Evolutionary conservation across 2,113 vertebrate genomes (phyloP).

Genomic region (Mesoclemmys tuberculata): DNA sequence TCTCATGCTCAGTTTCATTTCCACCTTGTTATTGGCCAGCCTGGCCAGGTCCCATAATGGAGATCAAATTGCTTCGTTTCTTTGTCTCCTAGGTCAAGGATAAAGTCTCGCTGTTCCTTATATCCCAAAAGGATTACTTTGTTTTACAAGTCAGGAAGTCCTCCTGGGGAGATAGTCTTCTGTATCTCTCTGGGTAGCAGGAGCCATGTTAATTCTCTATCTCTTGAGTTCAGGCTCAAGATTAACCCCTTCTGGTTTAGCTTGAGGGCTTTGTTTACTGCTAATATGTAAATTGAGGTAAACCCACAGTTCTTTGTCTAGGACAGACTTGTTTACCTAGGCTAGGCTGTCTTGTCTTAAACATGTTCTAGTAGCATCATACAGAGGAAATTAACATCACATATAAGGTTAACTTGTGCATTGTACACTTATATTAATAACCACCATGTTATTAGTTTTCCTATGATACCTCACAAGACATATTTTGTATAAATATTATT

Average conservation of each 20-base stretch:
- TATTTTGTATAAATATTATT: neutral
- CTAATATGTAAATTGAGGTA: neutral
- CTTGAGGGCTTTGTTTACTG: neutral
- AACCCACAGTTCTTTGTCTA: neutral
- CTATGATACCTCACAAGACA: neutral
- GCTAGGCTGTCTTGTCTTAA: neutral
- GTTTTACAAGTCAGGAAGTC: neutral
- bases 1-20: neutral
- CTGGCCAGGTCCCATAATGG: neutral
- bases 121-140: neutral
- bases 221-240: neutral
- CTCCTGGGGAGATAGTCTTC: neutral
- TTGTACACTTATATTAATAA: neutral
- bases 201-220: neutral
- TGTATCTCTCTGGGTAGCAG: neutral
- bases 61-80: neutral
- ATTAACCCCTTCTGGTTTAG: neutral
- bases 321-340: neutral
- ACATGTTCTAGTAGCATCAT: neutral
- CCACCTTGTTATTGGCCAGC: neutral
- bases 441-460: neutral
- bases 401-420: neutral
- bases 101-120: neutral
- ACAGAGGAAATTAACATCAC: neutral
- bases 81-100: neutral